Evolutionary conservation across 2,888 invertebrate species (phyloP), one percentile per base, ranked within the genome.

Genomic region (Cephus nigrinus): DNA sequence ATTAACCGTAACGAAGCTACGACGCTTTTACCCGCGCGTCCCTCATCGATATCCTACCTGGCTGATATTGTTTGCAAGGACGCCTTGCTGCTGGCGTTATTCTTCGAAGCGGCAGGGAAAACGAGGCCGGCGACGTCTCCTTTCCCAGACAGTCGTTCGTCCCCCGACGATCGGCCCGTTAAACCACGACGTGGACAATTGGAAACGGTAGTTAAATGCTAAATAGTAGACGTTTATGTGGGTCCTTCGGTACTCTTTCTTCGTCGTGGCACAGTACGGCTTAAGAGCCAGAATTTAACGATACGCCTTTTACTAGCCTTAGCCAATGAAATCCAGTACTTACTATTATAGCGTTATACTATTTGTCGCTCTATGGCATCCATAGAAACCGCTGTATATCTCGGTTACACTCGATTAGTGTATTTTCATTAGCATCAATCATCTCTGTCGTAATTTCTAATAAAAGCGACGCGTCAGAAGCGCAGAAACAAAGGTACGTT

Each of bases 261-360:
- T 77, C 77, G 76, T 75, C 74, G 33, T 40, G 71, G 36, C 71
- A 40, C 15, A 74, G 71, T 35, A n/a, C 74, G 78, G 71, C 72
- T 80, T 80, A 82, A 80, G 79, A 80, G 80, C 76, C 68, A 34
- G 79, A 78, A 80, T 77, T 79, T 80, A 83, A 83, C 80, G 82
- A 82, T 78, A 75, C 80, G n/a, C 23, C 78, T 78, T 78, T 76
- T 78, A 78, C 75, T 75, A 68, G 78, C 73, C 73, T 73, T 76
- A 75, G 73, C 75, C 55, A 68, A 12, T 71, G 30, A 23, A 71
- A 31, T 15, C 1, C 11, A 71, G 55, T 9, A 55, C 55, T 55
- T 55, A 55, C 55, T 23, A 23, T 55, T 23, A 23, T 23, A 23
- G 23, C 5, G 55, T 55, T 55, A 55, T 23, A 9, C 23, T 3